Evolutionary conservation across 2,888 invertebrate genomes (phyloP).

Genomic region (Patella depressa): DNA sequence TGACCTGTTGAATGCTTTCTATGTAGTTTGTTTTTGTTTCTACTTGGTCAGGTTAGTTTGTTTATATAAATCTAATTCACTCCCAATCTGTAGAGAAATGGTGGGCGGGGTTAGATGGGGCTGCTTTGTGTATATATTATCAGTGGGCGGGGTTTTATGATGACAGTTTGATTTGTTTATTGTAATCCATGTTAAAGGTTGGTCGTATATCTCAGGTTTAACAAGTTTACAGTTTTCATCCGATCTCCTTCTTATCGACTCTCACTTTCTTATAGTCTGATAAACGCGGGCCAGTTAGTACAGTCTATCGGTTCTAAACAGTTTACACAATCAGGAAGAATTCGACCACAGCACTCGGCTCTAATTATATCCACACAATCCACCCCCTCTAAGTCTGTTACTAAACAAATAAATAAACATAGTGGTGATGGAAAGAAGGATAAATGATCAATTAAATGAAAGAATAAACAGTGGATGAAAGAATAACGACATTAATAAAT

Average conservation of each 20-base stretch:
- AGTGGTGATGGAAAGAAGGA: not conserved
- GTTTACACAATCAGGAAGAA: not conserved
- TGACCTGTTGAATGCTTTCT: too few relatives aligned
- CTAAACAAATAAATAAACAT: conserved; percentile 6
- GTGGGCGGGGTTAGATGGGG: not conserved
- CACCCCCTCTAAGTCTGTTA: not conserved
- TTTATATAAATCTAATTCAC: too few relatives aligned
- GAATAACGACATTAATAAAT: too few relatives aligned
- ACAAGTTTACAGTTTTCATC: conserved; percentile 2
- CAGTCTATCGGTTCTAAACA: not conserved
- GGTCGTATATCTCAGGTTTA: not conserved
- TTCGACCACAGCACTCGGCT: not conserved
- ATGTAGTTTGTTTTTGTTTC: too few relatives aligned
- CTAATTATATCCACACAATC: not conserved
- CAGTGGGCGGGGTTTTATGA: not conserved
- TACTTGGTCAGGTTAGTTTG: too few relatives aligned
- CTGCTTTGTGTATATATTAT: not conserved
- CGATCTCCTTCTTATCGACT: not conserved
- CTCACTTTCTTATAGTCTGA: not conserved
- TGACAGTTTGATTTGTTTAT: conserved; percentile 7
- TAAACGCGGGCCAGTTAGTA: not conserved
- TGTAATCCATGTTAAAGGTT: not conserved
- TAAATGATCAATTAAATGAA: too few relatives aligned
- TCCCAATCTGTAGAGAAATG: not conserved
- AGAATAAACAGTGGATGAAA: too few relatives aligned